Evolutionary conservation across 2,113 vertebrate genomes (phyloP).

Genomic region (Ailuropoda melanoleuca): DNA sequence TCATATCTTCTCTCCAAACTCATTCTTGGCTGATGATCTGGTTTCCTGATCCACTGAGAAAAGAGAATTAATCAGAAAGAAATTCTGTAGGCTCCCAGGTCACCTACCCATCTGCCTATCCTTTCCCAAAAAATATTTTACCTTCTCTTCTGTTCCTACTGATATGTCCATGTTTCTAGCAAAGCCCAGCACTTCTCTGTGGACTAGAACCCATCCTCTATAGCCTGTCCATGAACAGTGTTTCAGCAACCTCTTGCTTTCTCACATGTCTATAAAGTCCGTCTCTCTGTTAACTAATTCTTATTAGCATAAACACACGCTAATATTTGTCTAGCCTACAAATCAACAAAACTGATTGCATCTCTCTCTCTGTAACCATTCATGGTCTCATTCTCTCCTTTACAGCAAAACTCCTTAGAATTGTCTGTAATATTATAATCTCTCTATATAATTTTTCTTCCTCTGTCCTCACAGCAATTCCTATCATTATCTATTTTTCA

Average conservation of each 20-base stretch:
- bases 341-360: background rate
- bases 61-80: background rate
- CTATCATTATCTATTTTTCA: background rate
- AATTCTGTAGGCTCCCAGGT: background rate
- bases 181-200: background rate
- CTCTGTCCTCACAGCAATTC: background rate
- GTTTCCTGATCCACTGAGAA: background rate
- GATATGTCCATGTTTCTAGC: background rate
- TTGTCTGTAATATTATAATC: background rate
- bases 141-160: background rate
- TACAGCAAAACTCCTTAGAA: background rate
- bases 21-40: background rate
- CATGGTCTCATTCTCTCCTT: background rate
- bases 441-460: background rate
- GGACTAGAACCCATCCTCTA: background rate
- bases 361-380: background rate
- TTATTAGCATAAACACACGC: background rate
- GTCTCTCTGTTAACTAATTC: background rate
- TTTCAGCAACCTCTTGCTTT: background rate
- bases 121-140: background rate
- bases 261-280: background rate
- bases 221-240: background rate
- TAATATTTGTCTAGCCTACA: background rate
- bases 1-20: background rate
- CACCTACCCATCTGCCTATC: background rate